Evolutionary conservation across 2,113 vertebrate species (phyloP).

Genomic region (Seriola rivoliana): DNA sequence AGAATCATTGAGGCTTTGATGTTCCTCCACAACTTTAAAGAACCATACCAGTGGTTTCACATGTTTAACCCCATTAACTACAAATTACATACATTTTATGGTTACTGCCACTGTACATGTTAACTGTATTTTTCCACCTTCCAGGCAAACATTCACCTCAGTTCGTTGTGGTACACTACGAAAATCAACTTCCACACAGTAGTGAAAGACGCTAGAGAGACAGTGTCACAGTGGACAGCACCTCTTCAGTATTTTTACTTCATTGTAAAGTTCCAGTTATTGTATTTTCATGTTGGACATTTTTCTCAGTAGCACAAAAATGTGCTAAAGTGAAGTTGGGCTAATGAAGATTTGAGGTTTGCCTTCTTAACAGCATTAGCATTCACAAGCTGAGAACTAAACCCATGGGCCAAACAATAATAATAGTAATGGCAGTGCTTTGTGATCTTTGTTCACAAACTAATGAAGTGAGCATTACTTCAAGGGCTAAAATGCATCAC

Average conservation of each 20-base stretch:
- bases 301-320: not conserved
- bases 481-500: not conserved
- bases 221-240: not conserved
- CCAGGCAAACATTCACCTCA: constrained; percentile 1
- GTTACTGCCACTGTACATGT: constrained; percentile 1
- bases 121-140: constrained; percentile 15
- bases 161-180: constrained; percentile 4
- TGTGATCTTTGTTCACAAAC: not conserved
- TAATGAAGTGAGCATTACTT: not conserved
- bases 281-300: not conserved
- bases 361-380: not conserved
- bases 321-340: not conserved
- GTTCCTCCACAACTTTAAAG: constrained; percentile 19
- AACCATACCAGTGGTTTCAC: constrained; percentile 25
- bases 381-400: not conserved
- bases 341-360: not conserved
- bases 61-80: constrained; percentile 43
- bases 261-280: no score
- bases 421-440: no score
- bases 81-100: constrained; percentile 42
- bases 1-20: constrained; percentile 31
- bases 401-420: not conserved
- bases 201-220: not conserved
- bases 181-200: not conserved
- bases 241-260: not conserved